phyloP scores from a whole-genome alignment of 2,113 vertebrate genomes.

The Aegypius monachus region DNA sequence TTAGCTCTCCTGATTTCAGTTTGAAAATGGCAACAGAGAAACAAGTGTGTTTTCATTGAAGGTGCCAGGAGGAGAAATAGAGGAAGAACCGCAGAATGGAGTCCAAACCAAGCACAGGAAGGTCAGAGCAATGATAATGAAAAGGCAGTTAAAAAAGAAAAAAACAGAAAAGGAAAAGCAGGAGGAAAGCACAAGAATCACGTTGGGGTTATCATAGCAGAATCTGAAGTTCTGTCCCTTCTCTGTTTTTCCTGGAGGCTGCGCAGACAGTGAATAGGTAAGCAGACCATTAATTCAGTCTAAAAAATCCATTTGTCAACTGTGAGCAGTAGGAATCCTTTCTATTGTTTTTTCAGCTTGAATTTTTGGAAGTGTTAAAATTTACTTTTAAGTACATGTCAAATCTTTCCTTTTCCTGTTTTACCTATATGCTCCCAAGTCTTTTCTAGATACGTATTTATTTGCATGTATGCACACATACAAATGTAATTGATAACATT shows the following conservation, averaged over 20 bases:
- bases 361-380: background rate
- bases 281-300: background rate
- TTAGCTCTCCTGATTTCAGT: background rate
- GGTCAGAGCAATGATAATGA: background rate
- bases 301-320: constrained; percentile 3
- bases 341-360: constrained; percentile 41
- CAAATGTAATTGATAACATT: background rate
- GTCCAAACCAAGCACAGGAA: background rate
- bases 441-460: background rate
- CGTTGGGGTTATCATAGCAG: background rate
- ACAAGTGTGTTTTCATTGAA: rapidly evolving
- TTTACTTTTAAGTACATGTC: background rate
- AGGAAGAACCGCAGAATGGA: background rate
- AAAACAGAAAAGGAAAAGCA: background rate
- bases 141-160: background rate
- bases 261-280: background rate
- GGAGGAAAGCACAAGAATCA: background rate
- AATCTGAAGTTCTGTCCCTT: background rate
- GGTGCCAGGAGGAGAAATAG: background rate
- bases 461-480: background rate
- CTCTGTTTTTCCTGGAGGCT: constrained; percentile 31
- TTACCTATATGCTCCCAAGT: background rate
- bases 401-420: background rate
- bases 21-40: background rate
- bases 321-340: background rate